These are phyloP conservation scores for Sinocyclocheilus anshuiensis DNA, from an alignment of 2,113 vertebrate species.

Conservation along the genomic window DNA sequence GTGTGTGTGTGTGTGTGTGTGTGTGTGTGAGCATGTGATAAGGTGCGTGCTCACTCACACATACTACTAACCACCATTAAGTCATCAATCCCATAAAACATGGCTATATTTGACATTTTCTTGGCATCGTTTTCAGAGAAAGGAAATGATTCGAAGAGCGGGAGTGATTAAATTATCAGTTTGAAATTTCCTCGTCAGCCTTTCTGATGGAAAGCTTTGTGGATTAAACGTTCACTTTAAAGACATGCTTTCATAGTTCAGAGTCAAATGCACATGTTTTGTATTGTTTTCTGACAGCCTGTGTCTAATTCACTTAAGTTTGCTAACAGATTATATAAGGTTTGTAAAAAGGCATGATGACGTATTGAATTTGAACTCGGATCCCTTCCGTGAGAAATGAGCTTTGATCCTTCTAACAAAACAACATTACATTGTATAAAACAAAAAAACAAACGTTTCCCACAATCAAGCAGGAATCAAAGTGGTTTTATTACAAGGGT, in stretches of 20 bases:
- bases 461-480: background rate
- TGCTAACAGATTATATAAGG: background rate
- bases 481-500: background rate
- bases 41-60: constrained; percentile 28
- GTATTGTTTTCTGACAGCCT: background rate
- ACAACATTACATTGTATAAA: background rate
- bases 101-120: background rate
- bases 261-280: background rate
- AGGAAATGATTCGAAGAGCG: background rate
- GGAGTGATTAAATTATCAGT: background rate
- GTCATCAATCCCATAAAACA: background rate
- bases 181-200: background rate
- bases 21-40: background rate
- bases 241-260: background rate
- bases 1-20: background rate
- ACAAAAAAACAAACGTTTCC: background rate
- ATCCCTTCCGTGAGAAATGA: background rate
- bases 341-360: background rate
- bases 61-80: background rate
- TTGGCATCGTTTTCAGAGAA: background rate
- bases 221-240: background rate
- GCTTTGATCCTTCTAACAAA: background rate
- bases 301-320: background rate
- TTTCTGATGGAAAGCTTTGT: background rate
- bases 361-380: background rate